These are phyloP conservation scores for Carcharodon carcharias DNA, from an alignment of 2,797 vertebrate species.

Conservation along the genomic window DNA sequence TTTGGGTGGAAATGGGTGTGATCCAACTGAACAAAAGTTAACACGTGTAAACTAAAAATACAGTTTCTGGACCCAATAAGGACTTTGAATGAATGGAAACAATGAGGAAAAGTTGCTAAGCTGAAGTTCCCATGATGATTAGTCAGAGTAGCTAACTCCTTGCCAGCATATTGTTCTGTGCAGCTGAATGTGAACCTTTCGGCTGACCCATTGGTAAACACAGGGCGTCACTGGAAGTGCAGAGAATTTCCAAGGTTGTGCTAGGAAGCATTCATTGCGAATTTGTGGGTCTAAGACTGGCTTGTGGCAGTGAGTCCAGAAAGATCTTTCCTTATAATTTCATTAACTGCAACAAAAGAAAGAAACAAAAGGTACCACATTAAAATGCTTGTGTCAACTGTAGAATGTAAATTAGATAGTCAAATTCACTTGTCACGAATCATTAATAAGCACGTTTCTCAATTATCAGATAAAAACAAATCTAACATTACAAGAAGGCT, in stretches of 20 bases:
- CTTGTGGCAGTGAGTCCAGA: slow-evolving; percentile 80
- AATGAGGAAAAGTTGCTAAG: slow-evolving; percentile 48
- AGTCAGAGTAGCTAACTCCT: slow-evolving; percentile 46
- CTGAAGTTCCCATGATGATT: slow-evolving; percentile 47
- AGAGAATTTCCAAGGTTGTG: slow-evolving; percentile 50
- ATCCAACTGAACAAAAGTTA: not conserved
- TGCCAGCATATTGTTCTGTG: slow-evolving; percentile 52
- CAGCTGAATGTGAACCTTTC: slow-evolving; percentile 42
- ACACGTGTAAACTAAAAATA: slow-evolving; percentile 9
- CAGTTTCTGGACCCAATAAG: not conserved
- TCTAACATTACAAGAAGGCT: not conserved
- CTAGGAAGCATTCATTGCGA: slow-evolving; percentile 49
- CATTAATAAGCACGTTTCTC: not conserved
- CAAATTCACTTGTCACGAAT: not conserved
- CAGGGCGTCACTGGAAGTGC: slow-evolving; percentile 47
- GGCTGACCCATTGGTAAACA: slow-evolving; percentile 49
- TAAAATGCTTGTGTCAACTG: not conserved
- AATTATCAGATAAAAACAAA: not conserved
- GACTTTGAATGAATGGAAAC: slow-evolving; percentile 25
- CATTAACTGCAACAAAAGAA: slow-evolving; percentile 77
- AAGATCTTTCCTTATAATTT: slow-evolving; percentile 98
- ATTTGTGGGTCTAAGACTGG: slow-evolving; percentile 73
- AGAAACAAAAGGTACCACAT: slow-evolving; percentile 43
- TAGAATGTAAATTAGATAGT: not conserved
- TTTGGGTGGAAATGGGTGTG: not conserved